A percentile compares a stretch with the other conserved stretches of the same genome.
Evolutionary conservation across 2,113 vertebrate genomes (phyloP).

Genomic region (Felis catus): DNA sequence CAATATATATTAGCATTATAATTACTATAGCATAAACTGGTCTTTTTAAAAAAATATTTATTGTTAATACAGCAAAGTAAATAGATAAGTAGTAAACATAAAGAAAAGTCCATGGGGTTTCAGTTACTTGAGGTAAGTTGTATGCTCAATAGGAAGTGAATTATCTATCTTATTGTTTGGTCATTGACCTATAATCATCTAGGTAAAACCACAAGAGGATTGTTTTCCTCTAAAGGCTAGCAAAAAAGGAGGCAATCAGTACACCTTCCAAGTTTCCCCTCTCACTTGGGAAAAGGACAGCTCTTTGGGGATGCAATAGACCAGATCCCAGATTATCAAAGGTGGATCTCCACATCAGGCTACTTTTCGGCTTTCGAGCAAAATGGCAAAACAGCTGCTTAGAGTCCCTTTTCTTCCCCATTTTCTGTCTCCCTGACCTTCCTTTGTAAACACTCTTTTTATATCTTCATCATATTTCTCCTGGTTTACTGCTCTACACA

Average conservation of each 20-base stretch:
- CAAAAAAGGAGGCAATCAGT: background rate
- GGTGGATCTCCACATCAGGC: background rate
- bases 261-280: background rate
- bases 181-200: background rate
- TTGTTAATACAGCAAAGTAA: background rate
- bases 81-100: background rate
- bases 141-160: background rate
- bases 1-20: background rate
- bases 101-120: background rate
- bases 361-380: conserved; percentile 18
- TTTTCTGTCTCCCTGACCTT: background rate
- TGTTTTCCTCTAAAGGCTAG: background rate
- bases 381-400: background rate
- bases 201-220: background rate
- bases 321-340: background rate
- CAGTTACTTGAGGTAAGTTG: background rate
- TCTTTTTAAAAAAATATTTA: background rate
- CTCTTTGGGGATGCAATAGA: background rate
- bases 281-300: background rate
- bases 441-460: background rate
- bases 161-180: background rate
- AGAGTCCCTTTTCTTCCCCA: background rate
- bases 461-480: background rate
- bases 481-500: background rate
- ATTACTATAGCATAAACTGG: background rate